These are phyloP conservation scores for Chrysemys picta DNA, from an alignment of 2,113 vertebrate species.

Conservation along the genomic window DNA sequence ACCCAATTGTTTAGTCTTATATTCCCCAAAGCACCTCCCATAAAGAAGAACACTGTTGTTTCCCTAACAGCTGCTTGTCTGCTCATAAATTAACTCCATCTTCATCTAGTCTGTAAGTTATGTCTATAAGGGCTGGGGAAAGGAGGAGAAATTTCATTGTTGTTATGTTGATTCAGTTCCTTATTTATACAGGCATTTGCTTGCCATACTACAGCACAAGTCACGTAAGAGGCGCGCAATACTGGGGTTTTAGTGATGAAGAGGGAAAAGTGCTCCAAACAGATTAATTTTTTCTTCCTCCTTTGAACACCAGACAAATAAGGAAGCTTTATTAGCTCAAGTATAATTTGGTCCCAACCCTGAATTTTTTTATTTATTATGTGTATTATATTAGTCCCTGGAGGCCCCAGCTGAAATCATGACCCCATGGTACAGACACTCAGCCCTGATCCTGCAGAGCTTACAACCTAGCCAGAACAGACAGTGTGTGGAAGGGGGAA, in stretches of 20 bases:
- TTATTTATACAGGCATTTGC: neutral
- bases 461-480: neutral
- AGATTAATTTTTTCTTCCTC: rapidly evolving
- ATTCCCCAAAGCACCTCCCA: neutral
- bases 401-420: rapidly evolving
- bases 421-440: neutral
- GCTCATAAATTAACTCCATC: neutral
- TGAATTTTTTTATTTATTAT: neutral
- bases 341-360: neutral
- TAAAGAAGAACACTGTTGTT: neutral
- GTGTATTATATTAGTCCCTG: neutral
- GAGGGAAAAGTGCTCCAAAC: neutral
- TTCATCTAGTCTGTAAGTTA: neutral
- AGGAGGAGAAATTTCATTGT: no score
- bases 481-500: neutral
- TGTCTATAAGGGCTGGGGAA: neutral
- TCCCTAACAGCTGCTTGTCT: neutral
- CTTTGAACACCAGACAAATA: neutral
- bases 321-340: neutral
- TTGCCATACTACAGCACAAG: neutral
- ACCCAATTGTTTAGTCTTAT: neutral
- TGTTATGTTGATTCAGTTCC: neutral
- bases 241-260: neutral
- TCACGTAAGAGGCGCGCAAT: neutral
- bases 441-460: rapidly evolving